Base-by-base conservation (phyloP, 2,797 vertebrate species). In the Pantherophis vulpinus region DNA sequence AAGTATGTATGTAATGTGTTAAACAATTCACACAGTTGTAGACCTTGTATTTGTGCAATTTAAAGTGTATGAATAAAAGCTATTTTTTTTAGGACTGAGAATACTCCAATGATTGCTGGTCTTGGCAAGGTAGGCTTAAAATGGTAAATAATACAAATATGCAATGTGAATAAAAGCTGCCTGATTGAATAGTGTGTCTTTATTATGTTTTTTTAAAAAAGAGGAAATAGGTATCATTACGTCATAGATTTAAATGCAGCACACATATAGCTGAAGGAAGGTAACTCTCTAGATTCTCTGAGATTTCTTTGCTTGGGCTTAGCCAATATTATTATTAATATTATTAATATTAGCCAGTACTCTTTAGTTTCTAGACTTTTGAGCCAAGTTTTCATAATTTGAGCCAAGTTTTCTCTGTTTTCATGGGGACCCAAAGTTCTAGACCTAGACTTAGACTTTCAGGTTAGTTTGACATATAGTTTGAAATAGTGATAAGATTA, bases 71-170 rank as follows among this genome's bases (percentile, higher is more conserved):
- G 70, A 86, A 58, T 91, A 37, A 83, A 89, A 42, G 61, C 37
- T 89, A 6, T 93, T 97, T 10, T 95, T 97, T 96, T 6, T 96
- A 99, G 99, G 94, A 99, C 99, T 0, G 99, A 99, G 97, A 99
- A 99, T 97, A 99, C 99, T 2, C 98, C 99, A 0, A 99, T 99
- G 99, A 99, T 99, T 0, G 99, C 98, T 0, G 99, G 99, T 93
- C 98, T 99, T 0, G 99, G 99, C 94, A 99, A 99, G 98, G 99
- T 99, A 96, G 97, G 98, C 32, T 0, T 32, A 0, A 32, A 23
- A 16, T 20, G 66, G 59, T 74, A 12, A 90, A 32, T 87, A 63
- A 88, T 9, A 23, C 3, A 13, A 5, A 18, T 61, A 25, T 27
- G 20, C 1, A 0, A 25, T 90, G 83, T 29, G 6, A 13, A 3